These are phyloP conservation scores for Phrynocephalus forsythii DNA, from an alignment of 2,797 vertebrate genomes.

Conservation along the genomic window DNA sequence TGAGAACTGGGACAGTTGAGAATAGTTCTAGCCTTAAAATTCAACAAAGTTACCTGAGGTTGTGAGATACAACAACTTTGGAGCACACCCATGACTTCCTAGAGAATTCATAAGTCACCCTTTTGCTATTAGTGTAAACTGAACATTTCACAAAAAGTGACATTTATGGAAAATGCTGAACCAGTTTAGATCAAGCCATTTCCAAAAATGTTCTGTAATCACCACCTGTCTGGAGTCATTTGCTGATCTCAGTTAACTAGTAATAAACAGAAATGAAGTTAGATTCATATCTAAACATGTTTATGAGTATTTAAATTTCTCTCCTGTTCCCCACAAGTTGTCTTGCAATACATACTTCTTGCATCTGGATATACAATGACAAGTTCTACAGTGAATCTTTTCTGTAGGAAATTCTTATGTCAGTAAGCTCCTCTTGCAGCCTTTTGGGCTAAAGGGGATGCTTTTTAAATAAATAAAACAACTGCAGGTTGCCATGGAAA, in stretches of 20 bases:
- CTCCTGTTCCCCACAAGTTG: background rate
- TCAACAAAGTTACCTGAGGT: background rate
- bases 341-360: background rate
- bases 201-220: background rate
- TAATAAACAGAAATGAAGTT: background rate
- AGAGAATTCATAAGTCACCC: background rate
- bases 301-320: background rate
- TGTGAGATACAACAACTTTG: background rate
- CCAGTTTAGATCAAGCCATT: background rate
- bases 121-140: background rate
- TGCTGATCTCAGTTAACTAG: background rate
- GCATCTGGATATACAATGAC: background rate
- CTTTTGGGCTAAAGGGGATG: background rate
- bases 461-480: background rate
- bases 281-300: background rate
- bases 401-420: background rate
- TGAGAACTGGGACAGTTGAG: background rate
- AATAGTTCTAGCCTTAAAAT: background rate
- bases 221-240: background rate
- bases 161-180: background rate
- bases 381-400: background rate
- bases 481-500: background rate
- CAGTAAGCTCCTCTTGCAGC: background rate
- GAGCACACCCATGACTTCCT: background rate
- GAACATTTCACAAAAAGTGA: background rate